A percentile compares a stretch with the other conserved stretches of the same genome.
Evolutionary conservation across 35 echinoderm and acorn worm genomes (phyloP).

Genomic region (Lytechinus pictus): DNA sequence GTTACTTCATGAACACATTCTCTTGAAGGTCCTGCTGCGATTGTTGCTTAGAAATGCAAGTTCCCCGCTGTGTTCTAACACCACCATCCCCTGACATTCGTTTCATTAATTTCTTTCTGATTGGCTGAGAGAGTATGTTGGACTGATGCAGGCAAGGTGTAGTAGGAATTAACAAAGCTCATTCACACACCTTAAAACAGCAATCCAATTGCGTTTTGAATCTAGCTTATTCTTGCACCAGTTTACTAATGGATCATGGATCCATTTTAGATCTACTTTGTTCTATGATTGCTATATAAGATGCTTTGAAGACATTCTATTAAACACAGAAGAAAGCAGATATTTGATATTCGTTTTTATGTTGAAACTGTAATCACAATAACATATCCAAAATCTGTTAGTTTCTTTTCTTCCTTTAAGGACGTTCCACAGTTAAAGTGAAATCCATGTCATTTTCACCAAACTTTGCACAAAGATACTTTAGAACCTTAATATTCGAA

Average conservation of each 20-base stretch:
- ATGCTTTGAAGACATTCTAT: not conserved
- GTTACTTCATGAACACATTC: not conserved
- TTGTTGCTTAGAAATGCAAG: not conserved
- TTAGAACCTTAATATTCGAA: no score
- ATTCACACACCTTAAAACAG: not conserved
- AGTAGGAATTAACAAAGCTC: not conserved
- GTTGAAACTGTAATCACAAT: not conserved
- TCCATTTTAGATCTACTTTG: not conserved
- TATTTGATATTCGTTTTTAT: not conserved
- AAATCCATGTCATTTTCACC: no score
- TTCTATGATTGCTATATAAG: not conserved
- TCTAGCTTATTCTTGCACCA: not conserved
- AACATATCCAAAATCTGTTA: not conserved
- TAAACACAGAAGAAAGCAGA: not conserved
- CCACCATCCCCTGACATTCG: not conserved
- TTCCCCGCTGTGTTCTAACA: not conserved
- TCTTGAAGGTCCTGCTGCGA: not conserved
- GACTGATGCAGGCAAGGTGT: not conserved
- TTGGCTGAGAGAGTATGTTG: not conserved
- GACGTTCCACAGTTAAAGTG: no score
- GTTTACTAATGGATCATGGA: not conserved
- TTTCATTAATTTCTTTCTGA: not conserved
- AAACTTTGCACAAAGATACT: no score
- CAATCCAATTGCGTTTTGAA: not conserved
- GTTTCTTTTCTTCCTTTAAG: no score